These are phyloP conservation scores for Vulpes ferrilata DNA, from an alignment of 2,113 vertebrate genomes.

Conservation along the genomic window DNA sequence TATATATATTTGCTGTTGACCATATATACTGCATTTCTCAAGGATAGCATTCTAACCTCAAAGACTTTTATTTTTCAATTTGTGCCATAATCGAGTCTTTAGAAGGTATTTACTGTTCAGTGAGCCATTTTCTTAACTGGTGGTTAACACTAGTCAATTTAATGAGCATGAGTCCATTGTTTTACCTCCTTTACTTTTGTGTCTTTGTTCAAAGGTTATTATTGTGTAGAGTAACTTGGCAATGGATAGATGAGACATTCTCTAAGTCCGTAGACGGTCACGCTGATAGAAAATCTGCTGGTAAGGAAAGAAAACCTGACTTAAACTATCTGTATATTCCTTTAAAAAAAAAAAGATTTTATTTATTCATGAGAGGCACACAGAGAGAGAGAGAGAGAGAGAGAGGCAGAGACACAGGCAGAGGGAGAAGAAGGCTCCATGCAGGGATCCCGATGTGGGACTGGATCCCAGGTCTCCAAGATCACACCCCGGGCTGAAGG, in stretches of 20 bases:
- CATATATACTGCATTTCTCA: background rate
- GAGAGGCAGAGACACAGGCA: too few species aligned
- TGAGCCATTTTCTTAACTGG: background rate
- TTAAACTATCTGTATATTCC: background rate
- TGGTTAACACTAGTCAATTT: background rate
- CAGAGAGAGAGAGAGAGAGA: too few species aligned
- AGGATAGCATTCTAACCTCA: background rate
- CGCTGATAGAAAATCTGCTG: background rate
- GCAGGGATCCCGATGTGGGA: too few species aligned
- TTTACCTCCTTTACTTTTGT: background rate
- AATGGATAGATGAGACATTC: background rate
- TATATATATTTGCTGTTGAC: background rate
- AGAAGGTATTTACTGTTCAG: background rate
- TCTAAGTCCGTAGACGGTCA: too few species aligned
- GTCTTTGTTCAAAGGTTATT: background rate
- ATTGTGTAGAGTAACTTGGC: background rate
- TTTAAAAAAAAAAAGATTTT: too few species aligned
- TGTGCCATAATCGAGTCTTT: background rate
- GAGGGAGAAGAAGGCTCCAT: too few species aligned
- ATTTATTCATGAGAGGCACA: too few species aligned
- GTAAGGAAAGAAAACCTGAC: background rate
- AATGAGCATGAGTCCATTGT: background rate
- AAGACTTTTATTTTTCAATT: background rate
- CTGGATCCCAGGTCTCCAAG: too few species aligned
- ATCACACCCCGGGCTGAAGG: too few species aligned